Evolutionary conservation across 1,140 invertebrate species (phyloP).

Genomic region (Zaprionus ornatus): DNA sequence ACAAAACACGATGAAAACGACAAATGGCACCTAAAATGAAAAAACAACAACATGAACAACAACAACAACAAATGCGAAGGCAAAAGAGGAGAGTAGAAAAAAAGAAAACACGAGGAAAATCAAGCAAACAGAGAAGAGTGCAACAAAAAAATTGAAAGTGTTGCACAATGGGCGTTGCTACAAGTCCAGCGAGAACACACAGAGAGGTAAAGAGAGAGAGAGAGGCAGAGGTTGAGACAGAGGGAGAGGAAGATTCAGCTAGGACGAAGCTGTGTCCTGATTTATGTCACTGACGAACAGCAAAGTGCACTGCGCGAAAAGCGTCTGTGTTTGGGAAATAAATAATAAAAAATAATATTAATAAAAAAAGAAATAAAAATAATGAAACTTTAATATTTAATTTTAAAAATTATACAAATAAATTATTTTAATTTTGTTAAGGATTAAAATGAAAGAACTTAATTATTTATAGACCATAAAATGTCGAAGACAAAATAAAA

Average conservation of each 20-base stretch:
- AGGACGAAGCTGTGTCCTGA: slow-evolving; percentile 56
- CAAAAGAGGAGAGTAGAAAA: neutral
- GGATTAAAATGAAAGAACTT: too few relatives aligned
- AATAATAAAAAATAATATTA: neutral
- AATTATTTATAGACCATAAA: too few relatives aligned
- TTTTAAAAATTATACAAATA: neutral
- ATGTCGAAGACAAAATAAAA: too few relatives aligned
- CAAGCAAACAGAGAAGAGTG: slow-evolving; percentile 2
- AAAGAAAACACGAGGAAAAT: slow-evolving; percentile 5
- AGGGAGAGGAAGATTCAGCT: slow-evolving; percentile 20
- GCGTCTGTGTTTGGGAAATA: neutral
- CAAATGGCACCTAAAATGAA: slow-evolving; percentile 50
- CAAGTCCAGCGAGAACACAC: slow-evolving; percentile 50
- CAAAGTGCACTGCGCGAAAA: slow-evolving; percentile 40
- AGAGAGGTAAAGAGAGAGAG: neutral
- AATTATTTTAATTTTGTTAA: neutral
- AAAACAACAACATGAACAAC: slow-evolving; percentile 20
- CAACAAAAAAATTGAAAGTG: slow-evolving; percentile 76
- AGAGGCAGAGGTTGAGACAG: neutral
- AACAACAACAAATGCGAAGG: slow-evolving; percentile 6
- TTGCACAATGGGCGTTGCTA: slow-evolving; percentile 79
- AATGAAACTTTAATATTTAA: neutral
- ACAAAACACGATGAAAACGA: slow-evolving; percentile 66
- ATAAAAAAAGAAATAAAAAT: neutral
- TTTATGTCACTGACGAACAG: slow-evolving; percentile 67